Base-by-base conservation (phyloP, 2,113 vertebrate genomes). In the Calyptomena viridis region DNA sequence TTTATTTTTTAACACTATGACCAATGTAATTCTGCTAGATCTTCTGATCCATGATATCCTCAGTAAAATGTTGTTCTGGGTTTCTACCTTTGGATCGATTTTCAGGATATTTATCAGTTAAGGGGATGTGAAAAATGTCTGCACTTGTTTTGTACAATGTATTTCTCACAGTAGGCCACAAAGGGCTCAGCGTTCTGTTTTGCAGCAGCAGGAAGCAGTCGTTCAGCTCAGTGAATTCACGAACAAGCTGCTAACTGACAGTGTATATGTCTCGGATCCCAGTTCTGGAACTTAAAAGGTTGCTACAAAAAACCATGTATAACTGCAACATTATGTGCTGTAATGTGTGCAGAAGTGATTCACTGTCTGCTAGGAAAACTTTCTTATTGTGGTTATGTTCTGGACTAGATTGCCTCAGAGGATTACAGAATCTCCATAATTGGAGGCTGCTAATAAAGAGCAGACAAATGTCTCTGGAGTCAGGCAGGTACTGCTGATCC, bases 371-470 rank as follows among this genome's bases (percentile, higher is more conserved):
- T 50, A 75, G 93, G 60, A 89, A 62, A 81, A 78, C 77, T 35
- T 33, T 62, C 50, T 84, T 30, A 3, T 18, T 66, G 73, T 82
- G 77, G 33, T 67, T 74, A 20, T 6, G 12, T 35, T 31, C 35
- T 53, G 62, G 47, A 72, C 68, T 46, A 35, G 73, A 20, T 28
- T 82, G 89, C 92, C 95, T n/a, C 35, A 44, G 64, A 93, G 93
- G 52, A 75, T 82, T 67, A 78, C 39, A 50, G 93, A 23, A 60
- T 74, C 89, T 80, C 72, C 46, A 1, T 80, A 53, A 81, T 35
- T 76, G 80, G 55, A 92, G 86, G 63, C 86, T 79, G n/a, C 80
- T 66, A 40, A 92, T 79, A 94, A 83, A 83, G 80, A 71, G 64
- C 91, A 77, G 59, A 69, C 53, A 27, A 52, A 37, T 1, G n/a